Percentiles rank a stretch among this genome's conserved stretches.
Conservation (phyloP, 2,888 invertebrate genomes). For the Hyposoter dolosus region DNA sequence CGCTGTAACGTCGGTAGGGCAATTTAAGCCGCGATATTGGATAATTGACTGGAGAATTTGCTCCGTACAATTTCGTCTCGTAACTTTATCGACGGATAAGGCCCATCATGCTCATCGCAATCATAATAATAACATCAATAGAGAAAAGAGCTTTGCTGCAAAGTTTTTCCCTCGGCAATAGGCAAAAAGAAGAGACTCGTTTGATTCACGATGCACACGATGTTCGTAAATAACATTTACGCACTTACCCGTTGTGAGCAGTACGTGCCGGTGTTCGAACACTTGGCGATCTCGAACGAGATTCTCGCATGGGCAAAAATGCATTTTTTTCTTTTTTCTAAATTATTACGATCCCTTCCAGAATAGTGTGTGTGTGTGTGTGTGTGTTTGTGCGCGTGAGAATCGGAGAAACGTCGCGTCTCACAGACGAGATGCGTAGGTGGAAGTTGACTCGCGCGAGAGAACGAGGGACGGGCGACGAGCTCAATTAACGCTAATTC, state of each 20-base stretch:
- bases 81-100: constrained; percentile 2
- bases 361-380: not conserved
- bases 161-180: not conserved
- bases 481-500: constrained; percentile 84
- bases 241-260: constrained; percentile 11
- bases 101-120: not conserved
- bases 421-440: constrained; percentile 6
- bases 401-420: constrained; percentile 22
- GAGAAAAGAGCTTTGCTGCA: not conserved
- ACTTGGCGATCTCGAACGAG: not conserved
- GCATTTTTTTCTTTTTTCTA: not conserved
- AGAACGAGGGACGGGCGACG: constrained; percentile 62
- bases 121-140: not conserved
- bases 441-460: not conserved
- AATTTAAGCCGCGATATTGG: constrained; percentile 78
- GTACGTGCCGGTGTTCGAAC: not conserved
- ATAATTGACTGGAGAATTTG: constrained; percentile 76
- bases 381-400: not conserved
- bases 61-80: not conserved
- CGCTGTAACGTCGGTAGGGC: not conserved
- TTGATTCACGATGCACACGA: not conserved
- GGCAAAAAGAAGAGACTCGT: not conserved
- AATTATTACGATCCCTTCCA: not conserved
- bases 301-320: not conserved
- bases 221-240: not conserved